Evolutionary conservation across 2,888 invertebrate species (phyloP).

Genomic region (Eurois occulta): DNA sequence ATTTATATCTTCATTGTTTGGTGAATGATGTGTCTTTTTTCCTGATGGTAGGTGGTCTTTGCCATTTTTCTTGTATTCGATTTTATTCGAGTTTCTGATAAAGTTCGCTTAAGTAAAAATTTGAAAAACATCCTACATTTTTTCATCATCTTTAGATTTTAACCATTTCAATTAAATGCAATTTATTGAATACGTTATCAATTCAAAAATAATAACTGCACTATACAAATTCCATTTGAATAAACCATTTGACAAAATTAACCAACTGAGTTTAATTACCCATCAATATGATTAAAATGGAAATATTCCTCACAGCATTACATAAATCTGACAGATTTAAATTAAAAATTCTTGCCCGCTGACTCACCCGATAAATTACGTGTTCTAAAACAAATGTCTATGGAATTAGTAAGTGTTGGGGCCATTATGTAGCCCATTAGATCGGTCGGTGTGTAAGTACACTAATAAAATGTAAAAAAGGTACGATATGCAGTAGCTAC

Average conservation of each 20-base stretch:
- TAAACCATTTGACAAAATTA: background rate
- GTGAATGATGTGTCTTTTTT: constrained; percentile 52
- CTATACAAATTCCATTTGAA: constrained; percentile 1
- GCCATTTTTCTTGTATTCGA: constrained; percentile 35
- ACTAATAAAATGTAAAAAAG: constrained; percentile 70
- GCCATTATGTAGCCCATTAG: constrained; percentile 71
- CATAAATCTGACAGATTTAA: constrained; percentile 50
- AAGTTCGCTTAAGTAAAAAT: background rate
- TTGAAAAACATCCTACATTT: background rate
- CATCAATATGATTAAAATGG: constrained; percentile 34
- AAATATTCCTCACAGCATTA: constrained; percentile 25
- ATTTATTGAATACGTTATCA: background rate
- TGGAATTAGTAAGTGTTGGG: constrained; percentile 73
- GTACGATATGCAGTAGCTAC: constrained; percentile 68
- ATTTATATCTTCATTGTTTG: constrained; percentile 65
- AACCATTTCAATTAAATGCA: constrained; percentile 4
- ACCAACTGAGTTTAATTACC: constrained; percentile 25
- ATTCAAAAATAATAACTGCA: background rate
- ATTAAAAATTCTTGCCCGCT: constrained; percentile 55
- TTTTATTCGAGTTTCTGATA: constrained; percentile 18
- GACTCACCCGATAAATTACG: constrained; percentile 56
- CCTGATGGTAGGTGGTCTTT: constrained; percentile 59
- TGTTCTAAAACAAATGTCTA: constrained; percentile 58
- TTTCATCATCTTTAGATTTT: background rate
- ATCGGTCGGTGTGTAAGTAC: constrained; percentile 59